Evolutionary conservation across 2,888 invertebrate genomes (phyloP).

Genomic region (Trichogramma dendrolimi): DNA sequence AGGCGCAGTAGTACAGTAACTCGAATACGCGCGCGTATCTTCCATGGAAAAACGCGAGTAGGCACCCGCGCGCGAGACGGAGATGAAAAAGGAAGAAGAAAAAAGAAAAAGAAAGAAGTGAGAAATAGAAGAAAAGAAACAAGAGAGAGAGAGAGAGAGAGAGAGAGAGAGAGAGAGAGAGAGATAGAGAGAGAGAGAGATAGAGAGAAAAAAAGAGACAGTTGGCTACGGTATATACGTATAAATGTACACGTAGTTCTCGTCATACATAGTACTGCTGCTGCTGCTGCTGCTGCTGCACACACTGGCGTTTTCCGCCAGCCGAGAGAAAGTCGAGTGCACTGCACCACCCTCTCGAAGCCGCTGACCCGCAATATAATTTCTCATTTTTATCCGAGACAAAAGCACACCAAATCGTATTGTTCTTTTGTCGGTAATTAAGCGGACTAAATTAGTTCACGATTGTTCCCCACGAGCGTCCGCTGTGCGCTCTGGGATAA

Average conservation of each 20-base stretch:
- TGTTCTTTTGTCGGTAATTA: constrained; percentile 52
- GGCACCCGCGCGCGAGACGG: not conserved
- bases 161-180: not conserved
- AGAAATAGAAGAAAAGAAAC: not conserved
- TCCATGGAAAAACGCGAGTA: too few species aligned
- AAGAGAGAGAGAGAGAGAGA: not conserved
- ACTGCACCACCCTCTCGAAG: constrained; percentile 26
- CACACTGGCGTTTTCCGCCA: too few species aligned
- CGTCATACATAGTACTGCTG: too few species aligned
- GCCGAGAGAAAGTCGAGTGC: not conserved
- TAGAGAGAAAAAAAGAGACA: not conserved
- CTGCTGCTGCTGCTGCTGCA: too few species aligned
- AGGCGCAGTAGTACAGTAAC: too few species aligned
- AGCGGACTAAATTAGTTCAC: constrained; percentile 49
- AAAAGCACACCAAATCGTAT: constrained; percentile 51
- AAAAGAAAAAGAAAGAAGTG: not conserved
- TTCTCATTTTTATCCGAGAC: constrained; percentile 50
- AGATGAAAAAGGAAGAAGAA: constrained; percentile 9
- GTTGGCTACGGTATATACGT: too few species aligned
- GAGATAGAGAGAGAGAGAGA: not conserved
- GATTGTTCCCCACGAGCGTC: constrained; percentile 41
- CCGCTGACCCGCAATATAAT: constrained; percentile 48
- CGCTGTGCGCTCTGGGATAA: constrained; percentile 13
- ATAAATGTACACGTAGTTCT: too few species aligned
- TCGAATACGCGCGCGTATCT: too few species aligned